Percentiles rank a stretch among this genome's conserved stretches.
Conservation (phyloP, 2,888 invertebrate genomes). For the Agrotis clavis region DNA sequence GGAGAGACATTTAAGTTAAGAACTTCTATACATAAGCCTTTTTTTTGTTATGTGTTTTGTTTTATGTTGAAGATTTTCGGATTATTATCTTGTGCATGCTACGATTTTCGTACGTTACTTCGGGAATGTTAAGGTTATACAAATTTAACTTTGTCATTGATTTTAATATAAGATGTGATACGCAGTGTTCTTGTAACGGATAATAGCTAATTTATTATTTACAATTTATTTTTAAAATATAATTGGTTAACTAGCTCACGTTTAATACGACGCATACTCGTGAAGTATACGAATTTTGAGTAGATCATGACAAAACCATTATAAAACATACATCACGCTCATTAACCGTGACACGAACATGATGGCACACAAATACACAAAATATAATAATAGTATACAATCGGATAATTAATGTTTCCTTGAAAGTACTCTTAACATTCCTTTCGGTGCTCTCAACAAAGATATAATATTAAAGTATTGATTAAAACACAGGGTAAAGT, state of each 20-base stretch:
- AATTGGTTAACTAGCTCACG: background rate
- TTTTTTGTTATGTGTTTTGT: slow-evolving; percentile 11
- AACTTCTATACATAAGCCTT: background rate
- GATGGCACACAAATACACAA: slow-evolving; percentile 28
- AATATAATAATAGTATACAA: slow-evolving; percentile 38
- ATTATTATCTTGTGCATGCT: slow-evolving; percentile 3
- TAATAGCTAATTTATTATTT: slow-evolving; percentile 14
- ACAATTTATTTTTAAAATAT: slow-evolving; percentile 12
- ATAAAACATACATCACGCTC: slow-evolving; percentile 4
- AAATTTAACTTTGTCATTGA: slow-evolving; percentile 44
- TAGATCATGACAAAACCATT: background rate
- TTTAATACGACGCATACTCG: background rate
- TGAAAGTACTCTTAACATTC: slow-evolving; percentile 44
- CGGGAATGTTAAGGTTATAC: slow-evolving; percentile 45
- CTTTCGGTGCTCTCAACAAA: background rate
- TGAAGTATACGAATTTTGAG: background rate
- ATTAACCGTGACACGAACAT: slow-evolving; percentile 6
- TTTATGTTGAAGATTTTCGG: slow-evolving; percentile 10
- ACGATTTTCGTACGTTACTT: slow-evolving; percentile 4
- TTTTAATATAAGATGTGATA: slow-evolving; percentile 33
- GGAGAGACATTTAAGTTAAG: background rate
- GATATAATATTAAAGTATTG: slow-evolving; percentile 11
- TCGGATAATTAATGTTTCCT: slow-evolving; percentile 25
- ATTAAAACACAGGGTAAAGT: slow-evolving; percentile 38
- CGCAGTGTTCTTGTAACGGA: slow-evolving; percentile 25